phyloP scores from a whole-genome alignment of 2,797 vertebrate genomes.

The Urosaurus nigricauda region DNA sequence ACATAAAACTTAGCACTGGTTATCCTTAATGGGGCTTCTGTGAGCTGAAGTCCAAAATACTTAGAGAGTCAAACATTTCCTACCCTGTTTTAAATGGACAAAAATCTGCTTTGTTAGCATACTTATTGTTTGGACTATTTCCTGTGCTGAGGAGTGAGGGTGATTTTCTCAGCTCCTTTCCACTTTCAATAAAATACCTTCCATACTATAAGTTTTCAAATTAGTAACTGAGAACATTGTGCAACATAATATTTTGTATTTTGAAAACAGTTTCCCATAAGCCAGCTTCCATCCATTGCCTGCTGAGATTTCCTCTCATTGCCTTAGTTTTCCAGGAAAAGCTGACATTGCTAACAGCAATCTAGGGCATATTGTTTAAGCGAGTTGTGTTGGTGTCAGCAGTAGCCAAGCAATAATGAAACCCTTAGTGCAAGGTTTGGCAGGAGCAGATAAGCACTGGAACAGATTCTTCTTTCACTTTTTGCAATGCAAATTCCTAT shows the following conservation, averaged over 20 bases:
- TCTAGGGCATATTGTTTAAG: constrained; percentile 31
- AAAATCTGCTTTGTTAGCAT: background rate
- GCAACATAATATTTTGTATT: background rate
- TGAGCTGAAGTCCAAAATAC: too few relatives aligned
- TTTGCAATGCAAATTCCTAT: constrained; percentile 27
- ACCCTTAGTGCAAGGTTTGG: constrained; percentile 27
- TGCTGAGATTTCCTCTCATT: background rate
- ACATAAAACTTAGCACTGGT: too few relatives aligned
- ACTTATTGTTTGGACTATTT: background rate
- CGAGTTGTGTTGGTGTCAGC: constrained; percentile 27
- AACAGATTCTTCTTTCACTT: constrained; percentile 15
- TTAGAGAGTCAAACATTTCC: too few relatives aligned
- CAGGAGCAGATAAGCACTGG: constrained; percentile 26
- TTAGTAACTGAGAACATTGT: background rate
- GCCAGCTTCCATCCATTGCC: constrained; percentile 7
- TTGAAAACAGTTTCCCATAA: constrained; percentile 23
- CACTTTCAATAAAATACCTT: background rate
- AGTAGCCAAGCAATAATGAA: constrained; percentile 31
- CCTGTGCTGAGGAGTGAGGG: background rate
- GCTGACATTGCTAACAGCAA: constrained; percentile 30
- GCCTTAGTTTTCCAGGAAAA: constrained; percentile 4
- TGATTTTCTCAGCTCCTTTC: background rate
- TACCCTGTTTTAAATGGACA: background rate
- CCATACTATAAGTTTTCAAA: background rate
- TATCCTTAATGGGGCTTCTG: too few relatives aligned